Evolutionary conservation across 2,797 vertebrate genomes (phyloP).

Genomic region (Silurus lanzhouensis): DNA sequence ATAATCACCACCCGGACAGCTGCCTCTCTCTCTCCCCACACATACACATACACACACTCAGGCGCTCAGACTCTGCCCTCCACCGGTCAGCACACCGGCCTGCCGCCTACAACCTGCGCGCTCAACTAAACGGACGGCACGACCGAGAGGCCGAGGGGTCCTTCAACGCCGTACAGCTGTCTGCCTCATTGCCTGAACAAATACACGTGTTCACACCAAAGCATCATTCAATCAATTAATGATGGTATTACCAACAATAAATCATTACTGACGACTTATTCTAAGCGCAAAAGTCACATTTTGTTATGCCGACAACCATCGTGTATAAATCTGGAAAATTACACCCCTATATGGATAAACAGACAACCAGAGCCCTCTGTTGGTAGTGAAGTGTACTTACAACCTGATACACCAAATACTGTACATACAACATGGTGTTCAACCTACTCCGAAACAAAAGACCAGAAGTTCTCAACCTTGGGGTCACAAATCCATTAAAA

Average conservation of each 20-base stretch:
- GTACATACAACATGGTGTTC: not conserved
- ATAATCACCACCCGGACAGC: slow-evolving; percentile 47
- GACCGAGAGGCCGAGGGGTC: slow-evolving; percentile 58
- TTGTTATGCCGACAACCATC: not conserved
- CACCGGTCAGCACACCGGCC: slow-evolving; percentile 39
- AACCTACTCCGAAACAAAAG: not conserved
- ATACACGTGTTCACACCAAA: not conserved
- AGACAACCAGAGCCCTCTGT: slow-evolving; percentile 5
- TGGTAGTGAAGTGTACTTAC: not conserved
- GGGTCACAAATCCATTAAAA: not conserved
- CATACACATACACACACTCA: not conserved
- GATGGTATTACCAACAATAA: not conserved
- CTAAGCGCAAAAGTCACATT: not conserved
- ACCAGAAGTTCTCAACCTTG: not conserved
- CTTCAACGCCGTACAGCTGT: slow-evolving; percentile 73
- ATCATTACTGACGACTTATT: not conserved
- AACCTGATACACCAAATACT: not conserved
- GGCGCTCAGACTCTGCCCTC: not conserved
- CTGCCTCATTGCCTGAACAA: slow-evolving; percentile 53
- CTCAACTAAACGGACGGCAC: slow-evolving; percentile 41
- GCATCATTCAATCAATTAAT: not conserved
- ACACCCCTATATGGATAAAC: too few relatives aligned
- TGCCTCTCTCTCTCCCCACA: not conserved
- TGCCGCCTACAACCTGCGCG: slow-evolving; percentile 32
- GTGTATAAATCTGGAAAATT: not conserved